A percentile compares a stretch with the other conserved stretches of the same genome.
Evolutionary conservation across 2,113 vertebrate species (phyloP).

Genomic region (Sebastes fasciatus): DNA sequence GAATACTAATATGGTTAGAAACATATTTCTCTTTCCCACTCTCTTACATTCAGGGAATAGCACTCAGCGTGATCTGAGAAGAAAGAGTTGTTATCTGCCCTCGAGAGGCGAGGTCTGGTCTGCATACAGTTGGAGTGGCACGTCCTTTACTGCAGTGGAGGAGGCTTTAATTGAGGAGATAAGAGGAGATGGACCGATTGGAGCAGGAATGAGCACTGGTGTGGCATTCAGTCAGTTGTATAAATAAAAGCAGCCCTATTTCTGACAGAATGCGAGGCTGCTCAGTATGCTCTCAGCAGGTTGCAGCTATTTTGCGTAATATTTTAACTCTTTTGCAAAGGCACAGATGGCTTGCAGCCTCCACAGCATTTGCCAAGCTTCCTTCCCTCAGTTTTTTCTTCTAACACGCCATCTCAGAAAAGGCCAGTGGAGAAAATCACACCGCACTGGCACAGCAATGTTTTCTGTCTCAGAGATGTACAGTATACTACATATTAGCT

Average conservation of each 20-base stretch:
- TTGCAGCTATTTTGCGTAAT: constrained; percentile 22
- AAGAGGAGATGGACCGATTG: constrained; percentile 50
- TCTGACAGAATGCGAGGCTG: constrained; percentile 14
- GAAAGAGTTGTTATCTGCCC: constrained; percentile 47
- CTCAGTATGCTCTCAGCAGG: not conserved
- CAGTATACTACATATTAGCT: not conserved
- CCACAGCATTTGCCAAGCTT: not conserved
- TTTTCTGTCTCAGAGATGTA: constrained; percentile 21
- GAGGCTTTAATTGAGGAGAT: constrained; percentile 72
- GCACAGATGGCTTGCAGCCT: constrained; percentile 43
- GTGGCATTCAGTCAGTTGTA: constrained; percentile 30
- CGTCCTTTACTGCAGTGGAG: constrained; percentile 51
- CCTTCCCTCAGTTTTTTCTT: not conserved
- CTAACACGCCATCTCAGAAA: not conserved
- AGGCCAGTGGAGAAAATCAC: not conserved
- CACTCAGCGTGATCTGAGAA: constrained; percentile 12
- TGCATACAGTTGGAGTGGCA: constrained; percentile 49
- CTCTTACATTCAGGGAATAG: constrained; percentile 21
- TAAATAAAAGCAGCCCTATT: constrained; percentile 14
- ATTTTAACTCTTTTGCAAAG: constrained; percentile 21
- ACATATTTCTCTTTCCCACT: constrained; percentile 5
- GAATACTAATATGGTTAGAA: constrained; percentile 22
- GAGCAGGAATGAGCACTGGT: constrained; percentile 27
- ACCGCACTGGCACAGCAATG: not conserved
- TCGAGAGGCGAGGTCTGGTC: constrained; percentile 47